Evolutionary conservation across 2,113 vertebrate species (phyloP), one percentile per base, ranked within the genome.

Genomic region (Toxotes jaculatrix): DNA sequence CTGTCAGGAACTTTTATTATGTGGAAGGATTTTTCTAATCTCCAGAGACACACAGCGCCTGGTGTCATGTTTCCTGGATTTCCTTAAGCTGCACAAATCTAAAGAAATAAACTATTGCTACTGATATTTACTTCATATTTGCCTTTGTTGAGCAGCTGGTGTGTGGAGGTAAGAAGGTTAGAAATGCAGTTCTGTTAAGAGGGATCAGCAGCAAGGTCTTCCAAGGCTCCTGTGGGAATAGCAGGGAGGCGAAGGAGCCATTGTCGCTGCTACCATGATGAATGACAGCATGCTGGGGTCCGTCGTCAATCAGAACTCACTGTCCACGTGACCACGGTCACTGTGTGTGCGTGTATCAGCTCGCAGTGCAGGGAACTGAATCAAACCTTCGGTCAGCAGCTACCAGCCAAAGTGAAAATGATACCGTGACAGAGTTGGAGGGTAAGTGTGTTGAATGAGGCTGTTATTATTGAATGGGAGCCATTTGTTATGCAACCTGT

Each of bases 401-500:
- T 32, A 36, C 57, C 19, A 68, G 71, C 88, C 76, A 80, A 68
- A 74, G 82, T 78, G 80, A 86, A 91, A 87, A 57, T 40, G 70
- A 85, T 86, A 83, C 74, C 84, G 79, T 80, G 80, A 78, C 75
- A 53, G 74, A 82, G 70, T 62, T 72, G 84, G 57, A 76, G 75
- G 59, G 38, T 27, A 68, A 67, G 32, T 51, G 67, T 75, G 76
- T 73, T 64, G 74, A 82, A 75, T n/a, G 65, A 77, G 68, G 70
- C 74, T 57, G 72, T 88, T 92, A 42, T 74, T 72, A 83, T 60
- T 83, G 79, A 83, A 74, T 31, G 10, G 38, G 59, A 56, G 53
- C 66, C 62, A 67, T 85, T 89, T 87, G 60, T 87, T 84, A 42
- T 61, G 69, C 82, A 87, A 74, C 68, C 74, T 83, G 76, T 83